These are phyloP conservation scores for Bombus picipes DNA, from an alignment of 1,140 invertebrate species.

Conservation along the genomic window DNA sequence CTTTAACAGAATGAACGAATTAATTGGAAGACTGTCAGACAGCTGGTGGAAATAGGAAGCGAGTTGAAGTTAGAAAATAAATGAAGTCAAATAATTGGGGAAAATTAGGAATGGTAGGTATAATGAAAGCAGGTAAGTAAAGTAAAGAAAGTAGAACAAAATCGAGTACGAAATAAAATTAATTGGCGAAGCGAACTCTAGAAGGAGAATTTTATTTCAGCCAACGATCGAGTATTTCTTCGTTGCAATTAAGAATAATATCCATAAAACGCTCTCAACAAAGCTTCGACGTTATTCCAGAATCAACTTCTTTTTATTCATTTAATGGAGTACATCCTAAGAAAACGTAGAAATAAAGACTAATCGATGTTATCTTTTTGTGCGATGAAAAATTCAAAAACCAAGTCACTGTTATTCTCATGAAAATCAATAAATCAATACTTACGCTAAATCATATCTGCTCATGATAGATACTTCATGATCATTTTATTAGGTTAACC, in stretches of 20 bases:
- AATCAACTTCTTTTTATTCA: neutral
- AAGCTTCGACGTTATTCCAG: neutral
- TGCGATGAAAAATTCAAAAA: neutral
- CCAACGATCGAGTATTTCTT: neutral
- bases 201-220: neutral
- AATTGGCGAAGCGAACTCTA: neutral
- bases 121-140: neutral
- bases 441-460: neutral
- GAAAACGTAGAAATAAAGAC: neutral
- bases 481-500: neutral
- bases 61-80: neutral
- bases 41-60: neutral
- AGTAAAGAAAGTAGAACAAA: neutral
- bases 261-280: neutral
- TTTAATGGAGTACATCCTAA: too few relatives aligned
- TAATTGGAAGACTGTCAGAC: neutral
- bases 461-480: neutral
- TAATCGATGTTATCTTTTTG: too few relatives aligned
- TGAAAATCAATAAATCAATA: neutral
- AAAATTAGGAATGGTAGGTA: neutral
- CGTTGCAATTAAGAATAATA: neutral
- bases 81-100: neutral
- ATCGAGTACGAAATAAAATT: neutral
- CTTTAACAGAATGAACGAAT: neutral
- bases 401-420: slow-evolving; percentile 9